phyloP scores from a whole-genome alignment of 92 coral and sea anemone species.

The Galaxea fascicularis region DNA sequence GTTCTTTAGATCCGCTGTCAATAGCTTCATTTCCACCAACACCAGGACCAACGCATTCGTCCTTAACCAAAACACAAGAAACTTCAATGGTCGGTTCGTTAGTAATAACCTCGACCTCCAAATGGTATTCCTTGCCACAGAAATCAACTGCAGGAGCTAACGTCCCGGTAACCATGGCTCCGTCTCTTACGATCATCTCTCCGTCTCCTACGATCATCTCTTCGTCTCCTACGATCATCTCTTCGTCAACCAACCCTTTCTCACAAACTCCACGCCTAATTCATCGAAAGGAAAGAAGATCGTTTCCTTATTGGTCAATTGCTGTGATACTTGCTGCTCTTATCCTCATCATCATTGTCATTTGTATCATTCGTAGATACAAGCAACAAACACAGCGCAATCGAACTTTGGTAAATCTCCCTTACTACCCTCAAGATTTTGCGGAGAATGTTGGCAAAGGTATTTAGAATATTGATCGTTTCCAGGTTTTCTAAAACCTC shows the following conservation, averaged over 20 bases:
- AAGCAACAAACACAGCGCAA: background rate
- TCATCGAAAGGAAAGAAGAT: too few species aligned
- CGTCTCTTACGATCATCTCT: background rate
- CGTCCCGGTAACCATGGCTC: background rate
- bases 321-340: background rate
- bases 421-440: background rate
- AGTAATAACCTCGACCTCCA: background rate
- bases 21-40: background rate
- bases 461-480: background rate
- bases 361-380: conserved; percentile 1
- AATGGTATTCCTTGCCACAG: background rate
- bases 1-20: too few species aligned
- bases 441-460: background rate
- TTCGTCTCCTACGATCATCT: background rate
- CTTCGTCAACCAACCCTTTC: background rate
- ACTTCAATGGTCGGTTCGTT: background rate
- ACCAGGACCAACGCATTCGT: too few species aligned
- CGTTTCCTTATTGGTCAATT: conserved; percentile 19
- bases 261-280: background rate
- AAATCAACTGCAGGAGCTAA: background rate
- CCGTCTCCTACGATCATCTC: background rate
- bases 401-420: background rate
- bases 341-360: background rate
- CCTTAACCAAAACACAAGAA: background rate
- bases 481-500: background rate